These are phyloP conservation scores for Lithobius niger DNA, from an alignment of 1,140 invertebrate genomes.

Conservation along the genomic window DNA sequence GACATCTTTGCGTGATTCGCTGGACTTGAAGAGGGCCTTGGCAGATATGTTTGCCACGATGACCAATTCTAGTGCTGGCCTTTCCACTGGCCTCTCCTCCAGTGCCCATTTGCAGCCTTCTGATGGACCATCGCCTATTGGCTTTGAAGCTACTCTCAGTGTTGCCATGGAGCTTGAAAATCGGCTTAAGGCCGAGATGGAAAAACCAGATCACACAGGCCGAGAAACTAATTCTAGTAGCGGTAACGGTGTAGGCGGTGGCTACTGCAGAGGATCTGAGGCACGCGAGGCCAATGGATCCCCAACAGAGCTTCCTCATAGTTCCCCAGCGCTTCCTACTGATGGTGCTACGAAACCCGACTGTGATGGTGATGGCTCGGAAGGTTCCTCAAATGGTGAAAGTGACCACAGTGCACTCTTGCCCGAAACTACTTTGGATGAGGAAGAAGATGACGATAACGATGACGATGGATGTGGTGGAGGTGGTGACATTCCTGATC, in stretches of 20 bases:
- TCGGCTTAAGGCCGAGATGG: not conserved
- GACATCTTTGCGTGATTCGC: too few species aligned
- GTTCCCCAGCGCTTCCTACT: constrained; percentile 1
- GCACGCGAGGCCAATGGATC: not conserved
- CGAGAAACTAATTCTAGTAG: constrained; percentile 43
- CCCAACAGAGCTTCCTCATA: not conserved
- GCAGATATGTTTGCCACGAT: constrained; percentile 3
- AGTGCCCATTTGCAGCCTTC: not conserved
- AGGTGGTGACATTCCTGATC: too few species aligned
- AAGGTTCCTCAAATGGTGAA: constrained; percentile 1
- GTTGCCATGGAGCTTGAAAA: constrained; percentile 19
- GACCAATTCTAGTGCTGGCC: too few species aligned
- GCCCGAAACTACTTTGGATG: constrained; percentile 15
- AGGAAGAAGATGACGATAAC: constrained; percentile 39
- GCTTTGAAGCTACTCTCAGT: constrained; percentile 18
- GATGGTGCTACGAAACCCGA: not conserved
- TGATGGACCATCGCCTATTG: constrained; percentile 3
- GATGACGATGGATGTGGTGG: too few species aligned
- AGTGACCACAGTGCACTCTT: constrained; percentile 6
- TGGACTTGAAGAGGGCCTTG: too few species aligned
- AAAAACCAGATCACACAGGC: constrained; percentile 33
- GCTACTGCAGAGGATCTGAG: not conserved
- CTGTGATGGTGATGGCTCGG: not conserved
- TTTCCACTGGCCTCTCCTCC: not conserved
- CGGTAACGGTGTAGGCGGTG: constrained; percentile 15